Percentiles rank a stretch among this genome's conserved stretches.
Conservation (phyloP, 2,113 vertebrate species). For the Cyprinodon brontotheroides region DNA sequence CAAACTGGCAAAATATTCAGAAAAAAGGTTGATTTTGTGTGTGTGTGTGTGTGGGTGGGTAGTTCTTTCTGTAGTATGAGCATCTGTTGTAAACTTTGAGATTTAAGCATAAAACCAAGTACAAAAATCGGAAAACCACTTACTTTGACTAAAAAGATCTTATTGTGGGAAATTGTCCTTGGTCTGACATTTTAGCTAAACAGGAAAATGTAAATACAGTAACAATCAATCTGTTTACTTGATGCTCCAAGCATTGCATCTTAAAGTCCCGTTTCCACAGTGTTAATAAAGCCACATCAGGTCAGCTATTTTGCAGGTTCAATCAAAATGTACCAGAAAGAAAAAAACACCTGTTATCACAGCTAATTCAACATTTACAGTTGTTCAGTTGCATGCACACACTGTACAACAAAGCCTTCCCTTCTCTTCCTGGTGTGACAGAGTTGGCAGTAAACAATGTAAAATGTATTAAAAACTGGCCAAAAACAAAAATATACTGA, state of each 20-base stretch:
- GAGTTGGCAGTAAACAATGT: slow-evolving; percentile 35
- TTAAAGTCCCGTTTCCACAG: slow-evolving; percentile 22
- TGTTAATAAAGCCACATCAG: slow-evolving; percentile 32
- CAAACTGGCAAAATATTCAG: slow-evolving; percentile 5
- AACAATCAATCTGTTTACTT: slow-evolving; percentile 10
- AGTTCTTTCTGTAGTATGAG: neutral
- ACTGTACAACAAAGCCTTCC: slow-evolving; percentile 59
- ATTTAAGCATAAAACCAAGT: slow-evolving; percentile 16
- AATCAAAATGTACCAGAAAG: slow-evolving; percentile 56
- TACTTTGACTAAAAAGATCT: slow-evolving; percentile 48
- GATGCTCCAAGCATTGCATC: neutral
- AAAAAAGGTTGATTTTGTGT: slow-evolving; percentile 1
- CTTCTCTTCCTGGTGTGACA: slow-evolving; percentile 59
- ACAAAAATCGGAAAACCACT: slow-evolving; percentile 27
- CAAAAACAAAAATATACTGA: slow-evolving; percentile 33
- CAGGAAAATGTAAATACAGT: slow-evolving; percentile 16
- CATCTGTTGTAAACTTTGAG: slow-evolving; percentile 8
- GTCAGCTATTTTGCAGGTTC: slow-evolving; percentile 46
- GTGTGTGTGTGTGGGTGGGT: neutral
- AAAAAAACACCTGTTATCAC: slow-evolving; percentile 63
- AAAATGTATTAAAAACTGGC: slow-evolving; percentile 40
- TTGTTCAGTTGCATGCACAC: slow-evolving; percentile 73
- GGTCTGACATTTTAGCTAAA: slow-evolving; percentile 20
- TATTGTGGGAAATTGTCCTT: slow-evolving; percentile 39
- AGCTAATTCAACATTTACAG: slow-evolving; percentile 74